Evolutionary conservation across 2,888 invertebrate species (phyloP), one percentile per base, ranked within the genome.

Genomic region (Cheilosia variabilis): DNA sequence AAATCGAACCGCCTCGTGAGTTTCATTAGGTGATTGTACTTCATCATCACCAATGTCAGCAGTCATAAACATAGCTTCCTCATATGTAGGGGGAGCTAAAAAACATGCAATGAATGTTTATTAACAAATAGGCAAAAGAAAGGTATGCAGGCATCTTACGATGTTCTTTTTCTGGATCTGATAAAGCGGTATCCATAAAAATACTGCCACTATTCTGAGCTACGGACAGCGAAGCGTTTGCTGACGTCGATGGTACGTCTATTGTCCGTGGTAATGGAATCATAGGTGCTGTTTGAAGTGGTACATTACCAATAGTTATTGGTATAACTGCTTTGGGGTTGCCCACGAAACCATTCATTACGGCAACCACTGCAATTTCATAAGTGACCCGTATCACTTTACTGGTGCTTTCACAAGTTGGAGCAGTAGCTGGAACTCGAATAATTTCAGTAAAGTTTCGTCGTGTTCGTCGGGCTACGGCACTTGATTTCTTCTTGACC

Each of bases 21-120:
- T 89, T 0, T 88, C 89, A 62, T 91, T 90, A 6, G 75, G 17
- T 7, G 84, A 66, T 53, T 66, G 79, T 2, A 89, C 89, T 87
- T 92, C 92, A 60, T 89, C 90, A 55, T 91, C 91, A 9, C 89
- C 90, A 24, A 92, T 90, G 41, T 91, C 89, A 2, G 90, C 87
- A 43, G 90, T 90, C 90, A 92, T 89, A 88, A 92, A 90, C 87
- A 91, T 89, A 57, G 91, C 91, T 82, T 92, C 91, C 53, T 92
- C 92, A 78, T 92, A 92, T 1, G 92, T 90, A 9, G 92, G 92
- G 4, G 92, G 92, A 9, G 91, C 92, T 92, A 43, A 0, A 87
- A 82, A 4, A 37, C 10, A 37, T 3, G 37, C 9, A 34, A 10
- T 3, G 13, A 37, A 3, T 37, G 1, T 31, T 31, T 31, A 37